Conservation (phyloP, 2,797 vertebrate genomes). For the Sarcophilus harrisii region DNA sequence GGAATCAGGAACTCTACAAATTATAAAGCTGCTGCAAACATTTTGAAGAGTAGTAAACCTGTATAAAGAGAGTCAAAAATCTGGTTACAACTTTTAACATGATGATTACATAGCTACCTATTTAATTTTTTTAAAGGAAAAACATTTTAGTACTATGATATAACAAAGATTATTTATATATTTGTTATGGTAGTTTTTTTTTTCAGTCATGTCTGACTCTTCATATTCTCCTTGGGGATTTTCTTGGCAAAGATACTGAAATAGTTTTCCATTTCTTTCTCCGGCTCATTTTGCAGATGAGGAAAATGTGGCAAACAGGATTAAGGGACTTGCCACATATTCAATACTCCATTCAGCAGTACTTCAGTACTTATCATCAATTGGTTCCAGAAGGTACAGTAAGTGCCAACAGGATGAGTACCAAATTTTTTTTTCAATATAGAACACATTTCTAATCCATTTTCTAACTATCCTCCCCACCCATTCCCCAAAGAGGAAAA, state of each 20-base stretch:
- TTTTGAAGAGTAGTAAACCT: background rate
- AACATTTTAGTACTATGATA: background rate
- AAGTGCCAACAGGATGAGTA: no score
- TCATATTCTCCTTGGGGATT: background rate
- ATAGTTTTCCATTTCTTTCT: background rate
- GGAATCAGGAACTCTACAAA: background rate
- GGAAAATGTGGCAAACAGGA: background rate
- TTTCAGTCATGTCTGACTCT: background rate
- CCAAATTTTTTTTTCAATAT: no score
- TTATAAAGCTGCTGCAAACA: background rate
- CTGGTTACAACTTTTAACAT: background rate
- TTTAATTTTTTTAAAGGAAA: background rate
- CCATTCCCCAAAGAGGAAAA: no score
- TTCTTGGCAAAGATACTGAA: background rate
- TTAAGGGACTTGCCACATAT: background rate
- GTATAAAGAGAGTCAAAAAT: background rate
- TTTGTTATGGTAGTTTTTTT: background rate
- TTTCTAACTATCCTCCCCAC: no score
- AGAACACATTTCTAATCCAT: no score
- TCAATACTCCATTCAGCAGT: no score
- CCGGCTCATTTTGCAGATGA: background rate
- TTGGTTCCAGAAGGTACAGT: no score
- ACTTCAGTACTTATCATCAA: no score
- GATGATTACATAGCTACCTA: no score
- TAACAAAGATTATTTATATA: background rate